Percentiles rank a stretch among this genome's conserved stretches.
Conservation (phyloP, 2,888 invertebrate species). For the Phymatocera aterrima region DNA sequence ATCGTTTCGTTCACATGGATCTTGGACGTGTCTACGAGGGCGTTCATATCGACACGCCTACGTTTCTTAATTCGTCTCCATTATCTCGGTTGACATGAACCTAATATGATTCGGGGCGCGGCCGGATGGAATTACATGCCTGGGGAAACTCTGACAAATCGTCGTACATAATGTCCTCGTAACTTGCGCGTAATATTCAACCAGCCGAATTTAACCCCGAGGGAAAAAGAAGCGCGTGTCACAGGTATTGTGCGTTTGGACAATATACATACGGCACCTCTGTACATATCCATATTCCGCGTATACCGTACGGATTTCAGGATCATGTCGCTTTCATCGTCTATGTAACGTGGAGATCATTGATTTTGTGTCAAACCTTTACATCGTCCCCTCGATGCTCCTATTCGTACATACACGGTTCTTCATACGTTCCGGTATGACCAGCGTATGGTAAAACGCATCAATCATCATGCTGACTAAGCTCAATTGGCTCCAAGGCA, state of each 20-base stretch:
- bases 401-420: constrained; percentile 6
- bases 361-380: constrained; percentile 35
- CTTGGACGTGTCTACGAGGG: neutral
- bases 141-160: constrained; percentile 12
- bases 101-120: constrained; percentile 22
- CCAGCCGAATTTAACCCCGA: neutral
- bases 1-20: neutral
- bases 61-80: constrained; percentile 23
- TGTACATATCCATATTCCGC: constrained; percentile 2
- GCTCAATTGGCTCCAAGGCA: constrained; percentile 24
- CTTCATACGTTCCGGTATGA: constrained; percentile 2
- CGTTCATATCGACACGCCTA: neutral
- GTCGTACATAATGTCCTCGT: neutral
- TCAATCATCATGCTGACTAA: constrained; percentile 21
- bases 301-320: neutral
- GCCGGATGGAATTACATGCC: constrained; percentile 4
- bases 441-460: neutral
- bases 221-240: too few species aligned
- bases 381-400: neutral
- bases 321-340: neutral
- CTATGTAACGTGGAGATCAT: neutral
- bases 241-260: too few species aligned
- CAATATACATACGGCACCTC: neutral
- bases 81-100: constrained; percentile 22
- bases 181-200: neutral